Base-by-base conservation (phyloP, 2,888 invertebrate species). In the Latheticus oryzae region DNA sequence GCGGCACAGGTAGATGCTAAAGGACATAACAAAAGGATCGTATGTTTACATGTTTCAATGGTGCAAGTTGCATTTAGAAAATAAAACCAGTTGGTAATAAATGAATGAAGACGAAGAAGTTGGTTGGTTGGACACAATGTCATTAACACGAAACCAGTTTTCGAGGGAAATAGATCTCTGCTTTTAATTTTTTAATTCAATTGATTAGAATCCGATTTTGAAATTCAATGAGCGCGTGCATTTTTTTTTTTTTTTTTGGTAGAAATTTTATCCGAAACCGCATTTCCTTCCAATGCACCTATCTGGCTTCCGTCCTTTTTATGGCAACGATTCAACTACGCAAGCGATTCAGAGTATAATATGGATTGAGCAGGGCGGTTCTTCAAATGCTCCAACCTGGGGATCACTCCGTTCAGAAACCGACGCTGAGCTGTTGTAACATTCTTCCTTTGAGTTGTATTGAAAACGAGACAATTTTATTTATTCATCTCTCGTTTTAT, bases 311-410 rank as follows among this genome's bases (percentile, higher is more conserved):
- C 35, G n/a, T n/a, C n/a, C n/a, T n/a, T n/a, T n/a, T n/a, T n/a
- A n/a, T n/a, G n/a, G n/a, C n/a, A n/a, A n/a, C n/a, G n/a, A n/a
- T 42, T 59, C 65, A 58, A 67, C 58, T 66, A 67, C 65, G 67
- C 67, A 67, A 64, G 67, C 58, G 62, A 66, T 64, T 65, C 61
- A 62, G 62, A 58, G 61, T 63, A 61, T 65, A 64, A 64, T 67
- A 67, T 67, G 65, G 67, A 67, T 67, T 67, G 67, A 63, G 64
- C 62, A 54, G 65, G 67, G 67, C 55, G 55, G 37, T 55, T 57
- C 59, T 59, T 62, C 63, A 63, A 59, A 61, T 58, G 63, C 61
- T 62, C 40, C 60, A 53, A 56, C 63, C 63, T 64, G 67, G 65
- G n/a, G 48, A 47, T 40, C 47, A 52, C 16, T 54, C 40, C 55